A percentile compares a stretch with the other conserved stretches of the same genome.
Evolutionary conservation across 2,113 vertebrate species (phyloP).

Genomic region (Cepphus grylle): DNA sequence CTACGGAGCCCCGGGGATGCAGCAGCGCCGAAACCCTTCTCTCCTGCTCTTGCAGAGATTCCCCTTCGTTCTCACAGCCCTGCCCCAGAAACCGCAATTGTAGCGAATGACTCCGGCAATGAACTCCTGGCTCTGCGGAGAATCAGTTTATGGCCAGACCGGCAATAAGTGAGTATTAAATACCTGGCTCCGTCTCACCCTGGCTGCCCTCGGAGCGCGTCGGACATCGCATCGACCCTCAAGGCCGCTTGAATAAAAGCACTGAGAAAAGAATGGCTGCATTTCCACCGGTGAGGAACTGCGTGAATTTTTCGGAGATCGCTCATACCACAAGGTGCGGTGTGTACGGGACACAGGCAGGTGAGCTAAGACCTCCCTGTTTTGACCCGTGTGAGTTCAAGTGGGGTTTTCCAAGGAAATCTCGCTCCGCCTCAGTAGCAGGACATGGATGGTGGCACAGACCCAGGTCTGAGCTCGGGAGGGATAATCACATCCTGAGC

Average conservation of each 20-base stretch:
- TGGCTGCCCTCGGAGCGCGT: neutral
- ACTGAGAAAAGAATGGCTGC: neutral
- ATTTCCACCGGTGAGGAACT: accelerated
- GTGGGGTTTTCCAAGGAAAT: neutral
- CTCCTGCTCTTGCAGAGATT: neutral
- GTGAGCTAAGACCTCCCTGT: neutral
- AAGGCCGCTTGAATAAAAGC: neutral
- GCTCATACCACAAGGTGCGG: accelerated
- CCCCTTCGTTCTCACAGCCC: neutral
- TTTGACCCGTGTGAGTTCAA: neutral
- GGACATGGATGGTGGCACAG: accelerated
- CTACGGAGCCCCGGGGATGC: neutral
- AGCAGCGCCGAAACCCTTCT: neutral
- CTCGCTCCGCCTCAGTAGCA: accelerated
- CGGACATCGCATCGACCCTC: neutral
- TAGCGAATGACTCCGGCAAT: neutral
- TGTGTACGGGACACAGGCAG: accelerated
- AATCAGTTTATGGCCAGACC: neutral
- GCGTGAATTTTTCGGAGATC: accelerated
- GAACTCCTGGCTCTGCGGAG: neutral
- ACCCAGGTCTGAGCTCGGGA: neutral
- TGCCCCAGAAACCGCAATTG: neutral
- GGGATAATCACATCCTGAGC: neutral
- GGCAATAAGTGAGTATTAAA: neutral
- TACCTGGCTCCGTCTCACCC: neutral